Conservation (phyloP, 2,113 vertebrate species). For the Hypanus sabinus region DNA sequence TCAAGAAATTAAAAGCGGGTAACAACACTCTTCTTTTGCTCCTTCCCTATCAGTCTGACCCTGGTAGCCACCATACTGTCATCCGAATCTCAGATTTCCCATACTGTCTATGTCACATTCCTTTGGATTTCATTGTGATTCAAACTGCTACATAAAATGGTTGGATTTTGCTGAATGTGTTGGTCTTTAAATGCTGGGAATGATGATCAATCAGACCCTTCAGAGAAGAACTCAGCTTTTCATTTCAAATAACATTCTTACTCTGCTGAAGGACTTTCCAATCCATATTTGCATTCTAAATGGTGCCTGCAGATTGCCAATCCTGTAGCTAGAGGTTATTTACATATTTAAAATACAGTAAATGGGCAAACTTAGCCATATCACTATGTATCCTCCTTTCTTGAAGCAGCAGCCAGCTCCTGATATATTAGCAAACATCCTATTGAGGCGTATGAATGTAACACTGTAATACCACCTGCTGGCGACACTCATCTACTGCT, state of each 20-base stretch:
- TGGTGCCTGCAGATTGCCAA: background rate
- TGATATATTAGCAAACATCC: background rate
- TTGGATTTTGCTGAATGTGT: background rate
- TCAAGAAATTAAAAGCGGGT: background rate
- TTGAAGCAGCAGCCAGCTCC: background rate
- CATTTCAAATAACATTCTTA: background rate
- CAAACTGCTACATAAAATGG: background rate
- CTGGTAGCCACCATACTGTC: background rate
- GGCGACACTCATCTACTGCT: background rate
- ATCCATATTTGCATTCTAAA: background rate
- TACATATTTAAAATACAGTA: background rate
- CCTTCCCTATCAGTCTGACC: background rate
- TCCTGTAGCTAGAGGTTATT: background rate
- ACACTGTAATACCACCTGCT: conserved; percentile 20
- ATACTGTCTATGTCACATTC: background rate
- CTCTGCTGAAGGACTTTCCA: background rate
- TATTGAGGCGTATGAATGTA: background rate
- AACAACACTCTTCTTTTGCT: background rate
- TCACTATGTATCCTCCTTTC: background rate
- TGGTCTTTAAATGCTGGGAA: background rate
- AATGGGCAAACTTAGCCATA: background rate
- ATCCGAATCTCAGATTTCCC: background rate
- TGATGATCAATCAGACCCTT: background rate
- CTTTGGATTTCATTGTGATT: background rate
- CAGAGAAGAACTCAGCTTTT: background rate